Conservation (phyloP, 2,888 invertebrate genomes). For the Eupithecia insigniata region DNA sequence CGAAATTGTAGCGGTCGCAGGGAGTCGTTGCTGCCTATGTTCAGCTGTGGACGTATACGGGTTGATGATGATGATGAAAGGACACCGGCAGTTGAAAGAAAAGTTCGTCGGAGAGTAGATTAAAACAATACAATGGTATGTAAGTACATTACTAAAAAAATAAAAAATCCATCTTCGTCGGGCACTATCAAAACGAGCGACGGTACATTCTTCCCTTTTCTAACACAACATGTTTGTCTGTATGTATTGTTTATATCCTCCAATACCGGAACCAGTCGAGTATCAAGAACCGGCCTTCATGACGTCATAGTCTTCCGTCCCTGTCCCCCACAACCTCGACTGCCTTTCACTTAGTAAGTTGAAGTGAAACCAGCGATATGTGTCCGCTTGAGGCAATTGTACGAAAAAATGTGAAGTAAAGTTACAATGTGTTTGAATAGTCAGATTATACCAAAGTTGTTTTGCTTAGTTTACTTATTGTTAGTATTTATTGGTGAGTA, state of each 20-base stretch:
- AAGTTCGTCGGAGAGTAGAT: too few species aligned
- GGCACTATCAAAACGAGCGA: neutral
- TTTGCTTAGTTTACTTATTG: conserved; percentile 62
- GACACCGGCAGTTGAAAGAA: too few species aligned
- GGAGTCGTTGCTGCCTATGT: too few species aligned
- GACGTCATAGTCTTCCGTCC: conserved; percentile 54
- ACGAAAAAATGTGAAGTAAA: conserved; percentile 56
- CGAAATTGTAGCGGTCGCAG: too few species aligned
- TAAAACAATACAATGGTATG: too few species aligned
- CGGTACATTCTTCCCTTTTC: neutral
- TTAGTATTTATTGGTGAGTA: conserved; percentile 59
- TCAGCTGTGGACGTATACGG: too few species aligned
- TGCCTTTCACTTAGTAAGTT: conserved; percentile 72
- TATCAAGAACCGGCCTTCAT: conserved; percentile 41
- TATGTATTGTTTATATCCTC: conserved; percentile 17
- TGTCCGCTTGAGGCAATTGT: conserved; percentile 30
- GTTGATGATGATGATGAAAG: too few species aligned
- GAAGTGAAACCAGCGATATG: conserved; percentile 47
- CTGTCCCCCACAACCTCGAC: conserved; percentile 57
- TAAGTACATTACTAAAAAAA: too few species aligned
- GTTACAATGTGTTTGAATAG: conserved; percentile 50
- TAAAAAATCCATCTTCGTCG: neutral
- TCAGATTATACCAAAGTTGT: conserved; percentile 73
- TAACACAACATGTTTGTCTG: neutral
- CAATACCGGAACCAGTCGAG: conserved; percentile 29